Evolutionary conservation across 2,888 invertebrate species (phyloP).

Genomic region (Magallana nippona): DNA sequence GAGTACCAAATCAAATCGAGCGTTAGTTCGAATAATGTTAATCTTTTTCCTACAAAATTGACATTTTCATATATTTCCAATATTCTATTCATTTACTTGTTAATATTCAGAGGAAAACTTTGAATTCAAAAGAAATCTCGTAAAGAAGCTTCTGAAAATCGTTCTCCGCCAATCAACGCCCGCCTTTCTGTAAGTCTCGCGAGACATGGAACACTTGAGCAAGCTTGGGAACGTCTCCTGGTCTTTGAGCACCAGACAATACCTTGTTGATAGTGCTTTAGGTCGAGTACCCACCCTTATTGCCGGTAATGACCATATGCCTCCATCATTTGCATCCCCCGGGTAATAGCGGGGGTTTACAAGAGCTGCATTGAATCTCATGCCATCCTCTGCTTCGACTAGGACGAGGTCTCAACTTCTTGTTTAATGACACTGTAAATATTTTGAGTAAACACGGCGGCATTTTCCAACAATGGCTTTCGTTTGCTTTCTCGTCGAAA

Average conservation of each 20-base stretch:
- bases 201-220: slow-evolving; percentile 27
- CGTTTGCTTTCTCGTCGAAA: slow-evolving; percentile 27
- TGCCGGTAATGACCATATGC: slow-evolving; percentile 43
- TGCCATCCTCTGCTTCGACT: background rate
- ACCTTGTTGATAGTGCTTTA: slow-evolving; percentile 26
- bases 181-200: slow-evolving; percentile 27
- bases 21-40: slow-evolving; percentile 24
- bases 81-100: slow-evolving; percentile 42
- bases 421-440: slow-evolving; percentile 48
- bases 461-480: slow-evolving; percentile 29
- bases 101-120: slow-evolving; percentile 35
- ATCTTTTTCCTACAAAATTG: slow-evolving; percentile 36
- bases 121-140: slow-evolving; percentile 31
- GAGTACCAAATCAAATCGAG: slow-evolving; percentile 37
- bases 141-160: slow-evolving; percentile 21
- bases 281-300: slow-evolving; percentile 35
- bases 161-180: slow-evolving; percentile 26
- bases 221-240: slow-evolving; percentile 29
- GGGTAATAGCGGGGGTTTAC: slow-evolving; percentile 22
- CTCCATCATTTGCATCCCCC: slow-evolving; percentile 41
- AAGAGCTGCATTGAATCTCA: slow-evolving; percentile 24
- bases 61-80: slow-evolving; percentile 43
- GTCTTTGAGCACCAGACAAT: slow-evolving; percentile 28
- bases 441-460: slow-evolving; percentile 47
- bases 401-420: slow-evolving; percentile 27